Base-by-base conservation (phyloP, 2,888 invertebrate species). In the Ptychoptera contaminata region DNA sequence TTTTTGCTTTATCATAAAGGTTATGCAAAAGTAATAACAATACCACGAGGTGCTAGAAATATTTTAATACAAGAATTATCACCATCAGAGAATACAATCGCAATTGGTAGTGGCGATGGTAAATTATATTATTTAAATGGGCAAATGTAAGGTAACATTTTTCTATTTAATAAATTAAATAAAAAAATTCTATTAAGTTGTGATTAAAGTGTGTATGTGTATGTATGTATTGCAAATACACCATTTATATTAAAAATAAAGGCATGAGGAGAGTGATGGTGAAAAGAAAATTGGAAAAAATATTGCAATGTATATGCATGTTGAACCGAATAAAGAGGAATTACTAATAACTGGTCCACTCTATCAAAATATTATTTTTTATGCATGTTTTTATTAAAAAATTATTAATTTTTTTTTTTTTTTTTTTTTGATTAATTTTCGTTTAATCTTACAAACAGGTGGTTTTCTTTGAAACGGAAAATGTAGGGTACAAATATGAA, bases 261-360 rank as follows among this genome's bases (percentile, higher is more conserved):
- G 62, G 49, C 50, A 49, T 3, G 63, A 65, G 50, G 48, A 56
- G 43, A 44, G 47, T 15, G 63, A 67, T 50, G 71, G 70, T 4
- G 67, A 67, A 48, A 64, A 64, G 50, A 56, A 61, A 48, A 63
- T 72, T 47, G 71, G 68, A 14, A 67, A 67, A 40, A 62, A 62
- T 8, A 62, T 65, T 46, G 70, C 67, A 35, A 51, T 71, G 15
- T 73, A 73, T 51, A 61, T 62, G 47, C 67, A 68, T 54, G 66
- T 69, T 9, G 70, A 69, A 53, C 63, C 63, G 30, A 65, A 69
- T 37, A 67, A 61, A 55, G 80, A 80, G 53, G 67, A 67, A 38
- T 61, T 79, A 9, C 58, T 68, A 49, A 74, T 79, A 37, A 68
- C 71, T 14, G 79, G 79, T 16, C 79, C 79, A 1, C 64, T 75